Evolutionary conservation across 64 coral and sea anemone species (phyloP).

Genomic region (Orbicella faveolata): DNA sequence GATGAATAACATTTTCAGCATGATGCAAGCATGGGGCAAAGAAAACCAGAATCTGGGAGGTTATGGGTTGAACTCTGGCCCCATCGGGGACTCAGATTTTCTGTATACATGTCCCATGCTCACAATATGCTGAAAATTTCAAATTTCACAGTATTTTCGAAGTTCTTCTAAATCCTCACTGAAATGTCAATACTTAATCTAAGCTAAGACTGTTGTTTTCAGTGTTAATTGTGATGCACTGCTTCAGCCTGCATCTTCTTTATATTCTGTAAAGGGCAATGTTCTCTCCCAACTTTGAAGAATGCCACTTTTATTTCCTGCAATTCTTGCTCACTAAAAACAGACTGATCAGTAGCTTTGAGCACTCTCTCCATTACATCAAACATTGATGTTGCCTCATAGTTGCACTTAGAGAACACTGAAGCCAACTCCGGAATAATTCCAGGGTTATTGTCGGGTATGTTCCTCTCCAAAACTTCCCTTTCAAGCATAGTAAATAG

Average conservation of each 20-base stretch:
- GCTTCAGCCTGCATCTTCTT: background rate
- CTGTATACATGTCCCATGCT: no score
- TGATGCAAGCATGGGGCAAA: no score
- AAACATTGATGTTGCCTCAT: background rate
- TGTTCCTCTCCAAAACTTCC: conserved; percentile 19
- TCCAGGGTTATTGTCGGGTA: background rate
- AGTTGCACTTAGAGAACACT: conserved; percentile 29
- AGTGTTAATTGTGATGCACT: background rate
- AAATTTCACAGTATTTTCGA: no score
- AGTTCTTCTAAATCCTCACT: no score
- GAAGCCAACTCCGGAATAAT: conserved; percentile 21
- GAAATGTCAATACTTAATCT: no score
- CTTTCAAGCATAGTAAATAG: conserved; percentile 8
- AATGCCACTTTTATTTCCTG: conserved; percentile 11
- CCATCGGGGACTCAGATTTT: no score
- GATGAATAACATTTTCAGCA: no score
- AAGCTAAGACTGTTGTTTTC: no score
- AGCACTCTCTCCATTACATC: conserved; percentile 11
- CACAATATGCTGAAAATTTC: no score
- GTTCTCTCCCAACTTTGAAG: background rate
- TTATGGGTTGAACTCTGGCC: no score
- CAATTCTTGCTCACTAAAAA: background rate
- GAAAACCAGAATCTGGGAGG: no score
- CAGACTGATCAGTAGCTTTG: background rate
- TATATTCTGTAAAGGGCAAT: background rate